A percentile compares a stretch with the other conserved stretches of the same genome.
These are phyloP conservation scores for Folsomia candida DNA, from an alignment of 2,888 invertebrate genomes.

Conservation along the genomic window DNA sequence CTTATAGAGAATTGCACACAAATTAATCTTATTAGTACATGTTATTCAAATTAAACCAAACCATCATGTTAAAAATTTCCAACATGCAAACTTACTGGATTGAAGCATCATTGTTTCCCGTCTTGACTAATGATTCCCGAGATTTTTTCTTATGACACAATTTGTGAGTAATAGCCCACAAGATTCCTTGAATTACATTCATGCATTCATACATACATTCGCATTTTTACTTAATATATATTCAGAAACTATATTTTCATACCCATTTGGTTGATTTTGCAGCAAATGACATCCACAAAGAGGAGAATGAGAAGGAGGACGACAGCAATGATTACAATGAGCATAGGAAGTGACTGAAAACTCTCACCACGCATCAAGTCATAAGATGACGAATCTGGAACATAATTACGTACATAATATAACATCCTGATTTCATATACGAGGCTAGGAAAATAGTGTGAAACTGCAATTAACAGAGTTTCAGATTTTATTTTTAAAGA, in stretches of 20 bases:
- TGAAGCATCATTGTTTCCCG: slow-evolving; percentile 28
- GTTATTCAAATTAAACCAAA: background rate
- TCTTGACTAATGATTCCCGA: slow-evolving; percentile 30
- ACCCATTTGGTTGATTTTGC: slow-evolving; percentile 64
- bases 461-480: too few relatives aligned
- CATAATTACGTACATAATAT: too few relatives aligned
- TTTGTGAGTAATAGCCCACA: slow-evolving; percentile 29
- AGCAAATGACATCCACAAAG: slow-evolving; percentile 78
- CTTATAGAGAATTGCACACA: slow-evolving; percentile 18
- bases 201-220: background rate
- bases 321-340: slow-evolving; percentile 76
- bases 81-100: slow-evolving; percentile 22
- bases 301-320: slow-evolving; percentile 68
- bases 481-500: too few relatives aligned
- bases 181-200: slow-evolving; percentile 20
- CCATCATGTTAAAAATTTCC: background rate
- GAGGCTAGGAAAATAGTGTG: too few relatives aligned
- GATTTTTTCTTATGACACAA: slow-evolving; percentile 35
- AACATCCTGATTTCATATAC: too few relatives aligned
- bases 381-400: too few relatives aligned
- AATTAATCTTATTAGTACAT: too few relatives aligned
- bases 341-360: slow-evolving; percentile 69
- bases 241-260: slow-evolving; percentile 15
- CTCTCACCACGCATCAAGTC: slow-evolving; percentile 22
- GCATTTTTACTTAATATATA: background rate